Evolutionary conservation across 92 coral and sea anemone genomes (phyloP).

Genomic region (Hydrozoanthus gracilis): DNA sequence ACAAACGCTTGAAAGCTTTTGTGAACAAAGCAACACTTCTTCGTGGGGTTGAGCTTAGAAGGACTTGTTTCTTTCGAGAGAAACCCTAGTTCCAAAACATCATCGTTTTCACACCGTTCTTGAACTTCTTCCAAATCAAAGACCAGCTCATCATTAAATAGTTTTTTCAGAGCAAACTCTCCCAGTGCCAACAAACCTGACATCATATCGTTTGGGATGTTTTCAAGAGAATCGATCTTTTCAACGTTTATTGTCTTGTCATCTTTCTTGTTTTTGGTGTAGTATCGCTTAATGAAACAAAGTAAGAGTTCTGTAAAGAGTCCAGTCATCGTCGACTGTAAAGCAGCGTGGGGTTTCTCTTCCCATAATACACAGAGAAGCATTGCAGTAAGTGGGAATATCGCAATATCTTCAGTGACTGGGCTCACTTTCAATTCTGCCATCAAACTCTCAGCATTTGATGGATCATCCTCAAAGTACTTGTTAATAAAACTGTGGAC

Average conservation of each 20-base stretch:
- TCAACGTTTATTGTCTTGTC: slow-evolving; percentile 46
- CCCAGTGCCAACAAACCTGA: slow-evolving; percentile 74
- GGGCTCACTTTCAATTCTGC: slow-evolving; percentile 78
- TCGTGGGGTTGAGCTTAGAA: slow-evolving; percentile 76
- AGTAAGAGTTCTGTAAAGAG: slow-evolving; percentile 79
- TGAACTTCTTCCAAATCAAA: slow-evolving; percentile 70
- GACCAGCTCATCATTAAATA: slow-evolving; percentile 72
- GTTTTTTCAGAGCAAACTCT: slow-evolving; percentile 72
- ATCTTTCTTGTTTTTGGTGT: slow-evolving; percentile 60
- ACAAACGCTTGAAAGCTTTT: slow-evolving; percentile 81
- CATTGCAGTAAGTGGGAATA: slow-evolving; percentile 78
- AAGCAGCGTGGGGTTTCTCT: slow-evolving; percentile 80
- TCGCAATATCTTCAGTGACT: slow-evolving; percentile 81
- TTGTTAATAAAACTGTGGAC: slow-evolving; percentile 71
- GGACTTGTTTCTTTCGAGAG: slow-evolving; percentile 77
- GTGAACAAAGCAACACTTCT: slow-evolving; percentile 82
- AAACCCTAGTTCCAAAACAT: slow-evolving; percentile 75
- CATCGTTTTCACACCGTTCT: slow-evolving; percentile 56
- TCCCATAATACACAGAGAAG: slow-evolving; percentile 91
- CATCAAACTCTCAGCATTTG: slow-evolving; percentile 73
- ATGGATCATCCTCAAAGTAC: slow-evolving; percentile 78
- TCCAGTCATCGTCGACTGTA: slow-evolving; percentile 75
- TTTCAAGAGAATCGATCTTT: slow-evolving; percentile 58
- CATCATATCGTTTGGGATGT: slow-evolving; percentile 73
- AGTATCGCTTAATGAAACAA: slow-evolving; percentile 75